Evolutionary conservation across 2,797 vertebrate species (phyloP), one percentile per base, ranked within the genome.

Genomic region (Pipistrellus pipistrellus): DNA sequence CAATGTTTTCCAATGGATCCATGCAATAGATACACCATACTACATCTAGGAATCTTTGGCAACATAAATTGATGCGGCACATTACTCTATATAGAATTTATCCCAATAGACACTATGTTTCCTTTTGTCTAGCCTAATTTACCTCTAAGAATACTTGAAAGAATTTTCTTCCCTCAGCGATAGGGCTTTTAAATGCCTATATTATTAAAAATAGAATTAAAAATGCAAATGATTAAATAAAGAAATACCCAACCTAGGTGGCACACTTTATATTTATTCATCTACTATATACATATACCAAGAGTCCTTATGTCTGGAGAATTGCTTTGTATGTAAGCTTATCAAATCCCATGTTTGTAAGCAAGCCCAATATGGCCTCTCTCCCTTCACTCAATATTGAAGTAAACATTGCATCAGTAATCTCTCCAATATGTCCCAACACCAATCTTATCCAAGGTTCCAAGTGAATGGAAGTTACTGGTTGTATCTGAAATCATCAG

Each of bases 141-240:
- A 92, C n/a, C 89, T 85, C 46, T 72, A 88, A 30, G 93, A 72
- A 71, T 41, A 84, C 30, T 80, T 88, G 17, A 66, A 57, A 80
- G 3, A 76, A 38, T 68, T 41, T 44, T 96, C 90, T 93, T 17
- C 48, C 71, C 30, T 83, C 38, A 46, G 53, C 38, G 2, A 72
- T 21, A 80, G 10, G 48, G n/a, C 1, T 95, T 92, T 25, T 17
- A 81, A 93, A 62, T 81, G 38, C 18, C 8, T 75, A 35, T 69
- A 73, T 4, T 55, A 41, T 57, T 76, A 53, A 73, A 82, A 64
- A 32, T 53, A 82, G 21, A 21, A 27, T 48, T 77, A 38, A 73
- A 86, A 86, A 68, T 84, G 9, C 69, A 83, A 95, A 83, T 44
- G 90, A 69, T 41, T 78, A 76, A 64, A 41, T 51, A 32, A 90